Evolutionary conservation across 1,140 invertebrate species (phyloP).

Genomic region (Zaprionus inermis): DNA sequence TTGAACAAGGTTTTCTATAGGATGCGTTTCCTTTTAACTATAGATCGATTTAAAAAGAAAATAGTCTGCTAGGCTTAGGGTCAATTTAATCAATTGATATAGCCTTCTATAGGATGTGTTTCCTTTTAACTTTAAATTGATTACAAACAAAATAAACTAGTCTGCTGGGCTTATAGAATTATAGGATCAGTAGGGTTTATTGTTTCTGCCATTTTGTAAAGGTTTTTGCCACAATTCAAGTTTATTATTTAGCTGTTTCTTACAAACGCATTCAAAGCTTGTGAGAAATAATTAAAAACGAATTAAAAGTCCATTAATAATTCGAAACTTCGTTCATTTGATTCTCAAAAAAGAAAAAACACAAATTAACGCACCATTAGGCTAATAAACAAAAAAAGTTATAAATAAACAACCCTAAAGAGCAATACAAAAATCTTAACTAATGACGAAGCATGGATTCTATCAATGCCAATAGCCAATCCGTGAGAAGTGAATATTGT

Average conservation of each 20-base stretch:
- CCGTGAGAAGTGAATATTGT: conserved; percentile 88
- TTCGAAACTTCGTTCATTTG: conserved; percentile 46
- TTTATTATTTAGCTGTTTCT: not conserved
- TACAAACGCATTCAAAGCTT: not conserved
- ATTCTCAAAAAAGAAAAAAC: conserved; percentile 25
- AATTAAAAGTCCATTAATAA: conserved; percentile 78
- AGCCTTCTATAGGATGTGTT: too few relatives aligned
- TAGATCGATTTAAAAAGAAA: too few relatives aligned
- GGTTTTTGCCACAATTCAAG: not conserved
- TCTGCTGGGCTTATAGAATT: too few relatives aligned
- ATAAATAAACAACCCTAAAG: conserved; percentile 23
- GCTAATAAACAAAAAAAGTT: conserved; percentile 22
- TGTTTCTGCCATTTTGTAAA: not conserved
- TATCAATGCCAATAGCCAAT: conserved; percentile 88
- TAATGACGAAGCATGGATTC: conserved; percentile 85
- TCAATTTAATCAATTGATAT: too few relatives aligned
- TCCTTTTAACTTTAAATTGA: too few relatives aligned
- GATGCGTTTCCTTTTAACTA: not conserved
- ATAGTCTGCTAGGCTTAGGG: too few relatives aligned
- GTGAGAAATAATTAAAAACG: conserved; percentile 72
- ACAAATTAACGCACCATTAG: conserved; percentile 33
- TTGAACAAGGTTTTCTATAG: not conserved
- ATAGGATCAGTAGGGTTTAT: too few relatives aligned
- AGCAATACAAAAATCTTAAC: conserved; percentile 39
- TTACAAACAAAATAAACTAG: too few relatives aligned